Percentiles rank a stretch among this genome's conserved stretches.
Conservation (phyloP, 2,113 vertebrate species). For the human region DNA sequence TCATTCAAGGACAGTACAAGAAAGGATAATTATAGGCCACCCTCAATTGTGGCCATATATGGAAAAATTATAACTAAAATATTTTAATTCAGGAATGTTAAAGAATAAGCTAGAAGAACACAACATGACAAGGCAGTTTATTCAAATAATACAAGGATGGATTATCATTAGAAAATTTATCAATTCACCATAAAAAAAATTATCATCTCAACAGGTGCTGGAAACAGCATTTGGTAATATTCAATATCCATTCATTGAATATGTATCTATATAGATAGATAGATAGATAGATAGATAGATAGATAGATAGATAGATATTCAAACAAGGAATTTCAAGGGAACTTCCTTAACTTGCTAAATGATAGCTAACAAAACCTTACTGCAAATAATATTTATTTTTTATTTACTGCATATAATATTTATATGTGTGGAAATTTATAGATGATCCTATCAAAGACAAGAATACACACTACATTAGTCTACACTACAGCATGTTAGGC, state of each 20-base stretch:
- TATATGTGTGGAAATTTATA: not conserved
- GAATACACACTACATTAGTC: not conserved
- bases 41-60: not conserved
- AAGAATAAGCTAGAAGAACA: not conserved
- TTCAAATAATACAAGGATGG: not conserved
- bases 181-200: not conserved
- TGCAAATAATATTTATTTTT: not conserved
- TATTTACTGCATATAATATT: not conserved
- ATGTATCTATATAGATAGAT: not conserved
- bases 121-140: not conserved
- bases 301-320: not conserved
- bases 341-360: not conserved
- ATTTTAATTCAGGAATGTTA: not conserved
- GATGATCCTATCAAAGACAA: not conserved
- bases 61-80: not conserved
- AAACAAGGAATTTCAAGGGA: conserved; percentile 1
- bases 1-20: not conserved
- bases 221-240: not conserved
- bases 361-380: not conserved
- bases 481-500: not conserved
- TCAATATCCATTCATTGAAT: not conserved
- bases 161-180: not conserved
- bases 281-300: not conserved
- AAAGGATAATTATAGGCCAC: not conserved
- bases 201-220: not conserved